These are phyloP conservation scores for Tympanoctomys barrerae DNA, from an alignment of 2,797 vertebrate species.

Conservation along the genomic window DNA sequence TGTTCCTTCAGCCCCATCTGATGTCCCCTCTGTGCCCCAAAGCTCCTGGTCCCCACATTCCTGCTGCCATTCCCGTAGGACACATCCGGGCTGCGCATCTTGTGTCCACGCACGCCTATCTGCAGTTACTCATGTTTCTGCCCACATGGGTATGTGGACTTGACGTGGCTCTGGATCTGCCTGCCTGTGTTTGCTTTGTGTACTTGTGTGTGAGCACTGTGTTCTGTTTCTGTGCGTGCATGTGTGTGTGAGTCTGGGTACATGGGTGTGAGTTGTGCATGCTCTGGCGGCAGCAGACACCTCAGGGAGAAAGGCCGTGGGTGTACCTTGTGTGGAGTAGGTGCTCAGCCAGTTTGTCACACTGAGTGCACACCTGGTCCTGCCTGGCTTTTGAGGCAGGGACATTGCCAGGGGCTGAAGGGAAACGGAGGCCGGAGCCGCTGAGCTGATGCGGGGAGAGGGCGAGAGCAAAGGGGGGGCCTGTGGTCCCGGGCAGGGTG, in stretches of 20 bases:
- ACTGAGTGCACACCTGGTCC: neutral
- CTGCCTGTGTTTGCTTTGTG: neutral
- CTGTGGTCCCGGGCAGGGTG: neutral
- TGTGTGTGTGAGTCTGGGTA: neutral
- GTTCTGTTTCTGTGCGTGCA: too few species aligned
- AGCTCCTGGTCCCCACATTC: neutral
- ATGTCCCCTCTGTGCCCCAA: neutral
- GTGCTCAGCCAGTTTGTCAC: neutral
- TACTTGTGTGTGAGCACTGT: neutral
- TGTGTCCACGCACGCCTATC: too few species aligned
- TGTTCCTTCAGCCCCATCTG: neutral
- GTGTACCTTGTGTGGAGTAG: neutral
- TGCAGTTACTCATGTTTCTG: neutral
- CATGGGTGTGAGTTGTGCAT: neutral
- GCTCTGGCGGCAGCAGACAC: neutral
- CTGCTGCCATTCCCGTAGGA: neutral
- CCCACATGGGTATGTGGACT: neutral
- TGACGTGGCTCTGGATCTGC: neutral
- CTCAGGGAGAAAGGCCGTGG: neutral
- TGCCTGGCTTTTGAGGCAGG: neutral
- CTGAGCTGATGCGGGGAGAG: neutral
- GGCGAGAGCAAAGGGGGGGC: neutral
- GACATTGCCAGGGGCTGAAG: neutral
- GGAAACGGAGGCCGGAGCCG: neutral
- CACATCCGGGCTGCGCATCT: neutral